A percentile compares a stretch with the other conserved stretches of the same genome.
These are phyloP conservation scores for Leistus spinibarbis DNA, from an alignment of 2,888 invertebrate genomes.

Conservation along the genomic window DNA sequence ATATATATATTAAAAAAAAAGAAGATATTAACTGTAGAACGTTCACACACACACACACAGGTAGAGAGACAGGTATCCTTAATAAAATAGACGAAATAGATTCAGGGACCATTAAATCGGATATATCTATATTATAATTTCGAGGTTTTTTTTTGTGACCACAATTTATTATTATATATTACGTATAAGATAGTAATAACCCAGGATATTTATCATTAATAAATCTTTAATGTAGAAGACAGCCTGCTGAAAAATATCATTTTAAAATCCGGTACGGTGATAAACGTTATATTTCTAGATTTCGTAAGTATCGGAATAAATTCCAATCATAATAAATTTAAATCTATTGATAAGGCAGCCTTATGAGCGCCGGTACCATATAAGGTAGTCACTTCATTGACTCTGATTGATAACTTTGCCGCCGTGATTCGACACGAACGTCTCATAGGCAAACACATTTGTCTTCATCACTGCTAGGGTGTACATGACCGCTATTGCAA, in stretches of 20 bases:
- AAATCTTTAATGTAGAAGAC: no score
- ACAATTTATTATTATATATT: no score
- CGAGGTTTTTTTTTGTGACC: no score
- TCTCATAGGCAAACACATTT: conserved; percentile 24
- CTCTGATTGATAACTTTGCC: conserved; percentile 16
- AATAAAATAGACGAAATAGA: no score
- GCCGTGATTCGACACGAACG: conserved; percentile 18
- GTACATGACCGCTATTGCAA: neutral
- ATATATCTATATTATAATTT: no score
- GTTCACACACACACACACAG: no score
- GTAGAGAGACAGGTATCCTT: no score
- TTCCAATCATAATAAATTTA: neutral
- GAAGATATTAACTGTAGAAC: no score
- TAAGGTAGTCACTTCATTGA: neutral
- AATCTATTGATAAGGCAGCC: neutral
- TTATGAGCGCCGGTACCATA: neutral
- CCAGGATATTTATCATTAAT: no score
- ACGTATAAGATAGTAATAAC: no score
- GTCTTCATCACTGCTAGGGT: conserved; percentile 16
- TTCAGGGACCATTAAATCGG: no score
- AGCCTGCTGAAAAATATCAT: neutral
- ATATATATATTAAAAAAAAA: no score
- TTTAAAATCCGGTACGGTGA: neutral
- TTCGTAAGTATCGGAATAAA: neutral
- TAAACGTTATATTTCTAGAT: neutral